Evolutionary conservation across 2,113 vertebrate species (phyloP), one percentile per base, ranked within the genome.

Genomic region (Syngnathus scovelli): DNA sequence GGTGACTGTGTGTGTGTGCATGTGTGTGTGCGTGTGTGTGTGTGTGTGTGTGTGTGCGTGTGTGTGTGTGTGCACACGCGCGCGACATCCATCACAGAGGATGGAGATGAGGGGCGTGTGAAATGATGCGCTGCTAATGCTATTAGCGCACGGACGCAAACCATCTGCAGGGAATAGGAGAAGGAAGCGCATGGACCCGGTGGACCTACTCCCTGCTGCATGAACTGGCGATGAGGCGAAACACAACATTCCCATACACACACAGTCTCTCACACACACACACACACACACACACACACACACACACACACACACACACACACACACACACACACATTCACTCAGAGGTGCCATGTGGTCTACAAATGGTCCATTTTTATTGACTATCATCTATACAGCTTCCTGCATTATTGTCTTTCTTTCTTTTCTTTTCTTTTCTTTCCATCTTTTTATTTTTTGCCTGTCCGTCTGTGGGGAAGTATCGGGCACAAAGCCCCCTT

Each of bases 91-190:
- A 88, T 89, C 87, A 86, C 52, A 51, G 75, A 79, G 81, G 81
- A 75, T 21, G 49, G 73, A 78, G 84, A 82, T 75, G 83, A 86
- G 77, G 85, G 85, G 74, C 78, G 82, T 88, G 88, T 82, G 85
- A 90, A 91, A 90, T 89, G 88, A 89, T 89, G 85, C 88, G 80
- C 87, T 82, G 75, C 83, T 91, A 91, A 92, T 89, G 87, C 82
- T 85, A 87, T 92, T 90, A 91, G 86, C 69, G 64, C 68, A 16
- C 75, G 71, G 86, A 90, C 84, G 88, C 85, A 85, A 88, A 83
- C 82, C 85, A 88, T 90, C 86, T 87, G 80, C 80, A 85, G 87
- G 86, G 86, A 86, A 87, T 89, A 83, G 85, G 87, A 86, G 81
- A 64, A 77, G 77, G 82, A 84, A 83, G 61, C 51, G 59, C 75